These are phyloP conservation scores for Craniophora ligustri DNA, from an alignment of 2,888 invertebrate species.

Conservation along the genomic window DNA sequence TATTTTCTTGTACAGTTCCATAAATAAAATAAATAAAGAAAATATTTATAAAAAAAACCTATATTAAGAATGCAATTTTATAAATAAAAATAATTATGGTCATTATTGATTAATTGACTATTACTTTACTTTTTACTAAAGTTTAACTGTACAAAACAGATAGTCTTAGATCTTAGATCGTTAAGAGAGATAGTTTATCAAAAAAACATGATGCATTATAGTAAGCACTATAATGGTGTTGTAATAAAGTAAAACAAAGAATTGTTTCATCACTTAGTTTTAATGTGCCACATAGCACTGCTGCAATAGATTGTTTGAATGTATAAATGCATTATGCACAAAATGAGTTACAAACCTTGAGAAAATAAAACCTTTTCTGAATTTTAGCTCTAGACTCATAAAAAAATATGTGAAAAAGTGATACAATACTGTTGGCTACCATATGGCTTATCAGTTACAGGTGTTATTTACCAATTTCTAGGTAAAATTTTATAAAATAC, in stretches of 20 bases:
- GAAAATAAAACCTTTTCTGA: slow-evolving; percentile 7
- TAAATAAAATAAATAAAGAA: too few species aligned
- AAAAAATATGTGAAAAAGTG: slow-evolving; percentile 15
- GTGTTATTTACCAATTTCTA: slow-evolving; percentile 3
- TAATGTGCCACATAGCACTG: slow-evolving; percentile 31
- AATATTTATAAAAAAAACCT: too few species aligned
- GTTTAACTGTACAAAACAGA: background rate
- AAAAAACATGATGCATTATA: slow-evolving; percentile 25
- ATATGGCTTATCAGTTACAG: slow-evolving; percentile 55
- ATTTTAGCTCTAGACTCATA: slow-evolving; percentile 5
- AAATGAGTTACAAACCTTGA: slow-evolving; percentile 31
- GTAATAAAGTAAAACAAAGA: slow-evolving; percentile 8
- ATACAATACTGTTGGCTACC: slow-evolving; percentile 34
- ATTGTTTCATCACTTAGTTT: slow-evolving; percentile 21
- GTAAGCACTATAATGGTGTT: slow-evolving; percentile 3
- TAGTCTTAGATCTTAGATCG: slow-evolving; percentile 20
- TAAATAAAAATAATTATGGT: too few species aligned
- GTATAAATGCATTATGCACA: background rate
- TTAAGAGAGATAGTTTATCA: slow-evolving; percentile 35
- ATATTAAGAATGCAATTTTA: too few species aligned
- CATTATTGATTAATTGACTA: too few species aligned
- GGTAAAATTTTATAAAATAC: slow-evolving; percentile 3
- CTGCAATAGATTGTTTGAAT: background rate
- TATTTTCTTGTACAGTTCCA: too few species aligned
- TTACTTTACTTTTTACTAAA: too few species aligned